A percentile compares a stretch with the other conserved stretches of the same genome.
These are phyloP conservation scores for Tokudaia tokunoshimensis DNA, from an alignment of 2,797 vertebrate genomes.

Conservation along the genomic window DNA sequence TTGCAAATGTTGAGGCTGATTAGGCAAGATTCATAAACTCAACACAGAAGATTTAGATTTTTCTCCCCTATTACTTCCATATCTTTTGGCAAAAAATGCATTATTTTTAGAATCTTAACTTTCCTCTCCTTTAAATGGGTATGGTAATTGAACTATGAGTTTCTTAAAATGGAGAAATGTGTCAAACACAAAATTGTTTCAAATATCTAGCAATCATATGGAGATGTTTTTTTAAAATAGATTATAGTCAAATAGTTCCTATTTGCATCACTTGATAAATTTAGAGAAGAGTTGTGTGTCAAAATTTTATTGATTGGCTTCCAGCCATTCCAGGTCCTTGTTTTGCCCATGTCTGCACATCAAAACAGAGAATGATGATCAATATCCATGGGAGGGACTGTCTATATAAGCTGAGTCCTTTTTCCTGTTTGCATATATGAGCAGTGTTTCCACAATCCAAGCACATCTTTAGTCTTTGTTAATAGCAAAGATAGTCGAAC, in stretches of 20 bases:
- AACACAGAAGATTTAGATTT: background rate
- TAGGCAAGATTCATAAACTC: background rate
- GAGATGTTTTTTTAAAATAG: background rate
- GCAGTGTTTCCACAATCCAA: slow-evolving; percentile 11
- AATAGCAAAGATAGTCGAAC: slow-evolving; percentile 3
- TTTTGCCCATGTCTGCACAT: background rate
- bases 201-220: background rate
- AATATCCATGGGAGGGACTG: background rate
- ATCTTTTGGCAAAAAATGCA: background rate
- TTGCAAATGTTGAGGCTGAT: background rate
- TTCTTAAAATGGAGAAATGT: slow-evolving; percentile 44
- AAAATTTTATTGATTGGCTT: background rate
- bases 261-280: background rate
- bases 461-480: background rate
- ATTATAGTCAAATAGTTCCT: background rate
- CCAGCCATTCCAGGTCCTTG: background rate
- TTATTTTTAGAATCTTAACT: background rate
- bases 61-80: background rate
- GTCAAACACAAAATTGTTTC: background rate
- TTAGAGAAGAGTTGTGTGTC: background rate
- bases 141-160: background rate
- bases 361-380: background rate
- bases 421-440: background rate
- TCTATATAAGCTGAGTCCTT: background rate
- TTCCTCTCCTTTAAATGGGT: background rate